Evolutionary conservation across 1,140 invertebrate species (phyloP).

Genomic region (Neocloeon triangulifer): DNA sequence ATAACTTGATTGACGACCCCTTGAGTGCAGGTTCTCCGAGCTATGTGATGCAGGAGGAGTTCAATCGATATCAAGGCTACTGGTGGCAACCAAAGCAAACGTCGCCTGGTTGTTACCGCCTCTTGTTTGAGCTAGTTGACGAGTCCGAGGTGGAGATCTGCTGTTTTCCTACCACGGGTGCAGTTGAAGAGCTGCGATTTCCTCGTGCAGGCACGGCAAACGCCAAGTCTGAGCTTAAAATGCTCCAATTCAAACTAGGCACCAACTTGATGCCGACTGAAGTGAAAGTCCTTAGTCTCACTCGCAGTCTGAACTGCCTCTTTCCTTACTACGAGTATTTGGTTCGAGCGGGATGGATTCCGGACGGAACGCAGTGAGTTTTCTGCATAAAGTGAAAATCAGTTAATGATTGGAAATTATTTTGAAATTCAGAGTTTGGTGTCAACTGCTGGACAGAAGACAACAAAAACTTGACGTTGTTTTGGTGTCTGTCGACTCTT

Average conservation of each 20-base stretch:
- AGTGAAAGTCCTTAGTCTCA: conserved; percentile 41
- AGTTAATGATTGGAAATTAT: too few relatives aligned
- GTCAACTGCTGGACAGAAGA: conserved; percentile 60
- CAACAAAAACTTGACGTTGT: conserved; percentile 56
- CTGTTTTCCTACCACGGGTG: conserved; percentile 60
- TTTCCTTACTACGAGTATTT: conserved; percentile 90
- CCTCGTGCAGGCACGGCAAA: conserved; percentile 76
- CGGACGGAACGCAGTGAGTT: conserved; percentile 63
- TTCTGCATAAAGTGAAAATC: too few relatives aligned
- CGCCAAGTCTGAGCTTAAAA: conserved; percentile 67
- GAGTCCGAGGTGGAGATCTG: conserved; percentile 83
- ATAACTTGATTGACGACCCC: conserved; percentile 51
- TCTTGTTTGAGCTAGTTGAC: conserved; percentile 92
- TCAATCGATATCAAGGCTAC: conserved; percentile 83
- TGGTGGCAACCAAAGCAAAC: conserved; percentile 82
- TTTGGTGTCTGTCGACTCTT: conserved; percentile 39
- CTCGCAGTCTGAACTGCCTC: conserved; percentile 43
- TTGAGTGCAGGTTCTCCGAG: conserved; percentile 78
- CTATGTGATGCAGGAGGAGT: conserved; percentile 97
- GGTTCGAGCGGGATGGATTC: conserved; percentile 80
- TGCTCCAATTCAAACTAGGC: conserved; percentile 67
- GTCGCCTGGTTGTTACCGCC: conserved; percentile 52
- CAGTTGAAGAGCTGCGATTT: conserved; percentile 37
- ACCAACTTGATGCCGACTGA: conserved; percentile 38
- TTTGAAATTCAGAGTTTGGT: too few relatives aligned